Base-by-base conservation (phyloP, 2,113 vertebrate species). In the Aix galericulata region DNA sequence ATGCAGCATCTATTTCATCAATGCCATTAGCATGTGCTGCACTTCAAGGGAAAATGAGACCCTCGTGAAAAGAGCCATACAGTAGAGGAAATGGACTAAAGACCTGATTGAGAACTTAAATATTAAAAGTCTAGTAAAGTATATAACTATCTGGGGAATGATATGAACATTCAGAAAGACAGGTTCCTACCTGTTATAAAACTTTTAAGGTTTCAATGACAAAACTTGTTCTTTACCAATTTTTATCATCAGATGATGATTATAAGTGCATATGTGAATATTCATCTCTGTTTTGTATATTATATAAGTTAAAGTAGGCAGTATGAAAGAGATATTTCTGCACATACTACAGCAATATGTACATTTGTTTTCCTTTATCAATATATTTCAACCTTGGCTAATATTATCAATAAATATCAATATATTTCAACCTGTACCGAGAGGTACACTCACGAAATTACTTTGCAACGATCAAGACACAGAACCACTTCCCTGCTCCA, bases 381-480 rank as follows among this genome's bases (percentile, higher is more conserved):
- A 62, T 21, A 4, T 50, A 66, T 53, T 79, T 88, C 48, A 77
- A 25, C 29, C 59, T 34, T 69, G 31, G 53, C 27, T 40, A 40
- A 40, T 40, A 40, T 40, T 40, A 40, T 40, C 40, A 40, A 40
- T 40, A 40, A 40, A 40, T 84, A 48, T 18, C n/a, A 60, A 66
- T 21, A 4, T 50, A 66, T 53, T 79, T 88, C 48, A 73, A 25
- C 29, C 59, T 34, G 31, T 48, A 23, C 46, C 56, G 53, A 75
- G 32, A 66, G 23, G 17, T 17, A 25, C 13, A 17, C 31, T 69
- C 40, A n/a, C 22, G 31, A 8, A 64, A 50, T 13, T 3, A 7
- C n/a, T 71, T 31, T 14, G 14, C 3, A 40, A 11, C 0, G 0
- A 16, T 5, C 23, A 75, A 64, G 60, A 3, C 1, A 36, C 23